A percentile compares a stretch with the other conserved stretches of the same genome.
Conservation (phyloP, 2,888 invertebrate genomes). For the Eristalis arbustorum region DNA sequence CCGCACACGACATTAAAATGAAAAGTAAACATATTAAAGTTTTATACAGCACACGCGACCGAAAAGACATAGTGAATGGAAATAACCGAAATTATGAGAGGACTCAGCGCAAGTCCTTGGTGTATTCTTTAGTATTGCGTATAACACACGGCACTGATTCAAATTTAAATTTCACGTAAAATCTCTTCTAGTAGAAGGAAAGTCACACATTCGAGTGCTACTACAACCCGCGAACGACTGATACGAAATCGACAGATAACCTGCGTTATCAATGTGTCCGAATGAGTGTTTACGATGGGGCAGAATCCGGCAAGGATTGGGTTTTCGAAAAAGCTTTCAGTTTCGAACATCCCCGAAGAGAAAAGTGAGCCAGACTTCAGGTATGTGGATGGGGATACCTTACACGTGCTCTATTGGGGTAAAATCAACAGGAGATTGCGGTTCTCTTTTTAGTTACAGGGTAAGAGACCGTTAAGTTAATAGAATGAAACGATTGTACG, state of each 20-base stretch:
- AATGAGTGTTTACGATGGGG: neutral
- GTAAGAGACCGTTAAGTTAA: too few relatives aligned
- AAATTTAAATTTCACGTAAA: neutral
- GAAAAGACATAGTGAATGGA: slow-evolving; percentile 1
- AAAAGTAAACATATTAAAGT: slow-evolving; percentile 22
- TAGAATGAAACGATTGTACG: too few relatives aligned
- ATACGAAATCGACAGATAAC: neutral
- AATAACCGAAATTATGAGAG: neutral
- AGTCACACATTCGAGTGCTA: neutral
- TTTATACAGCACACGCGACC: neutral
- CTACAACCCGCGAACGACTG: slow-evolving; percentile 25
- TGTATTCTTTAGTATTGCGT: neutral
- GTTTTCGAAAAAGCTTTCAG: neutral
- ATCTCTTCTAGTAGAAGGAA: neutral
- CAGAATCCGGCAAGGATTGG: neutral
- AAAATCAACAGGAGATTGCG: neutral
- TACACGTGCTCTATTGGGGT: neutral
- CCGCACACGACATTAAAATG: slow-evolving; percentile 23
- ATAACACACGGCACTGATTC: neutral
- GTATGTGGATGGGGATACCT: neutral
- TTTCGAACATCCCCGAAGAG: neutral
- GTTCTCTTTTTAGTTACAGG: neutral
- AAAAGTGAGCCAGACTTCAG: neutral
- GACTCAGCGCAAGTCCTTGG: neutral
- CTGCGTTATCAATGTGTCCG: neutral